Evolutionary conservation across 37 sponge, comb jelly and placozoan species (phyloP), one percentile per base, ranked within the genome.

Genomic region (Lycopodina hypogea): DNA sequence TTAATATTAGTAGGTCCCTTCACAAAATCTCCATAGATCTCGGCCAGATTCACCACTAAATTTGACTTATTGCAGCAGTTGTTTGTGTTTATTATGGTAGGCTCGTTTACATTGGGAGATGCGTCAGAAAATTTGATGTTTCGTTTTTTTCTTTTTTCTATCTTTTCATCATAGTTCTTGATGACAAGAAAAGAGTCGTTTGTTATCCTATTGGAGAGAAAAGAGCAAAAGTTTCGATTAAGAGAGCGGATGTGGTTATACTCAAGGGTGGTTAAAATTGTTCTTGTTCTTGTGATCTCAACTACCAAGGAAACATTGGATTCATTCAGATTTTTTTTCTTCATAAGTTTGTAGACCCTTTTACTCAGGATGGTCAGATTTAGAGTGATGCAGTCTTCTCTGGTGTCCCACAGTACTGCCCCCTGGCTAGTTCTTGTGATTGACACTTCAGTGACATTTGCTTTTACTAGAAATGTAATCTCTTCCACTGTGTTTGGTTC

Each of bases 101-200:
- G 23, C 41, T 65, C 71, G 7, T 28, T 37, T 42, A 21, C 22
- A 35, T 45, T 19, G 12, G 14, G 48, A 45, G 8, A 7, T 36
- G 35, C 36, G 8, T 67, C 36, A 30, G 68, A 67, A 36, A 3
- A 18, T 2, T 26, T 36, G 38, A 21, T 67, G 2, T 18, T 6
- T 32, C 3, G 36, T 35, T 34, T 36, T 30, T 9, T 39, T 19
- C 21, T 36, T 58, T 59, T 42, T 35, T 34, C 68, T 30, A 30
- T 39, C 7, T 39, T 36, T 58, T 59, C 62, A 37, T 22, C 76
- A 26, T 76, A 82, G 67, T 82, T 72, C 26, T 82, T 72, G 14
- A 74, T 55, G 14, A 73, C 67, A 0, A 82, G 65, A 33, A 82
- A 82, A 52, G 82, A 36, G 17, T 41, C 51, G n/a, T 74, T 73